These are phyloP conservation scores for Andrena chrysosceles DNA, from an alignment of 2,888 invertebrate genomes.

Conservation along the genomic window DNA sequence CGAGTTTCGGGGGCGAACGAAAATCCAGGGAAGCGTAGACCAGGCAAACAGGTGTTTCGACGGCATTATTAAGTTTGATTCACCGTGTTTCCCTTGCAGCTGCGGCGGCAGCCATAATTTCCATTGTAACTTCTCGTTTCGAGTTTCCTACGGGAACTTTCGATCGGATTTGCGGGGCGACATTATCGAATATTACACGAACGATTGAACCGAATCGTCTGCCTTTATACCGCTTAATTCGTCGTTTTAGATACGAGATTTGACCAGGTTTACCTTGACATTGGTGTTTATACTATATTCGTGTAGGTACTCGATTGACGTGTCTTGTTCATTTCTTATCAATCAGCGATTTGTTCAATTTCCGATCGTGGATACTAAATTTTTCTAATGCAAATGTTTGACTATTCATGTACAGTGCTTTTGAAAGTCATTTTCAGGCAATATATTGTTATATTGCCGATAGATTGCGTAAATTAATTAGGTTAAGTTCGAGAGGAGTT, in stretches of 20 bases:
- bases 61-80: constrained; percentile 71
- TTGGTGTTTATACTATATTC: neutral
- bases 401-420: too few relatives aligned
- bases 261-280: neutral
- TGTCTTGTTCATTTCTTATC: too few relatives aligned
- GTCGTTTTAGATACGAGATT: constrained; percentile 6
- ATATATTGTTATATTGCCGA: too few relatives aligned
- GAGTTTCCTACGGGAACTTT: constrained; percentile 66
- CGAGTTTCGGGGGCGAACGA: constrained; percentile 43
- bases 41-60: constrained; percentile 67
- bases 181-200: constrained; percentile 65
- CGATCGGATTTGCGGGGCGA: constrained; percentile 65
- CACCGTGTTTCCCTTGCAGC: constrained; percentile 63
- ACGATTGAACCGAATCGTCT: constrained; percentile 57
- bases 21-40: constrained; percentile 44
- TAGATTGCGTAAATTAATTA: too few relatives aligned
- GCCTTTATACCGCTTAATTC: constrained; percentile 32
- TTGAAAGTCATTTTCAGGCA: too few relatives aligned
- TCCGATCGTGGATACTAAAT: too few relatives aligned
- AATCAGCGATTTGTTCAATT: too few relatives aligned
- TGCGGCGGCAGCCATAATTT: constrained; percentile 63
- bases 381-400: too few relatives aligned
- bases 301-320: too few relatives aligned
- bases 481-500: too few relatives aligned
- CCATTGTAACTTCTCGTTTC: constrained; percentile 66